Base-by-base conservation (phyloP, 2,797 vertebrate genomes). In the Sciurus vulgaris region DNA sequence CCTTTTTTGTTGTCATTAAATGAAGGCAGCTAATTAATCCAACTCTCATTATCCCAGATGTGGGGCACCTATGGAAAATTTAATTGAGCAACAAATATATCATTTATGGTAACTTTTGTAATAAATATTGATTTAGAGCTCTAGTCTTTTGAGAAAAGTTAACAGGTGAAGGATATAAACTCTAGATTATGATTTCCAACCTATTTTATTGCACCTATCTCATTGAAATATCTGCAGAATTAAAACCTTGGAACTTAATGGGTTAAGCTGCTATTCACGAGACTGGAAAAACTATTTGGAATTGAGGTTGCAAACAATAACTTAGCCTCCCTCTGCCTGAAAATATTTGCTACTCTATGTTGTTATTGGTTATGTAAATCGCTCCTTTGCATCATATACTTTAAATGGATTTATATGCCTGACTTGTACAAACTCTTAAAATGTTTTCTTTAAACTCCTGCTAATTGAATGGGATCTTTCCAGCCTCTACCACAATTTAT, bases 351-450 rank as follows among this genome's bases (percentile, higher is more conserved):
- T 81, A 26, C 74, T 54, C 44, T 2, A 0, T 65, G 79, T 38
- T 67, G 65, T 70, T 74, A n/a, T 0, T 20, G 79, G 81, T 89
- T 93, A 97, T 76, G 84, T 41, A 96, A 95, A 93, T 94, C 93
- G 78, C 22, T 38, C 28, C 18, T 78, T 7, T 44, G 49, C 86
- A 54, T 74, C 59, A 15, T 33, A 59, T 41, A 28, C 54, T 89
- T 89, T 67, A 91, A 63, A 67, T 54, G 92, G 69, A 95, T 95
- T 70, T 97, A 63, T 83, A 86, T 59, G 51, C 72, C 89, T 84
- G 65, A 85, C 44, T 91, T 90, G 35, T 51, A 76, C 33, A 38
- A 92, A 96, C 24, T 54, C 70, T 95, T 73, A 82, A 76, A 76
- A 30, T 47, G 26, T 67, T 82, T 86, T 70, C 92, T 84, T 74